Conservation (phyloP, 2,888 invertebrate genomes). For the Pinctada fucata region DNA sequence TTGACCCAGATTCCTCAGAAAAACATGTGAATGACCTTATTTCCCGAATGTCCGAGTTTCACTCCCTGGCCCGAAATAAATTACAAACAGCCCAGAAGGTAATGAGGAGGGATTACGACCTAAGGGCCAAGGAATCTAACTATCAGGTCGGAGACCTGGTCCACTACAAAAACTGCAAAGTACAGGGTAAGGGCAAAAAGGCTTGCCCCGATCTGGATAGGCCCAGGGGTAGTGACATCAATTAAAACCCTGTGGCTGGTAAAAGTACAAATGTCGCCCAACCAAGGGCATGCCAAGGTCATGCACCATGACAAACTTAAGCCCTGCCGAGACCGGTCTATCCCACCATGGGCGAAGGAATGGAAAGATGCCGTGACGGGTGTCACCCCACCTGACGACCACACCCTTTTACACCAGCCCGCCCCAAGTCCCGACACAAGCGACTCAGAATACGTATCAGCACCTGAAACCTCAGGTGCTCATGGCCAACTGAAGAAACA, state of each 20-base stretch:
- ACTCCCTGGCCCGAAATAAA: too few relatives aligned
- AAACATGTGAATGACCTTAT: not conserved
- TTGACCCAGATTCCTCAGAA: not conserved
- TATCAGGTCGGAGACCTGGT: not conserved
- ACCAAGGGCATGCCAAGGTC: too few relatives aligned
- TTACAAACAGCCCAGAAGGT: not conserved
- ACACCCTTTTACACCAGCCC: too few relatives aligned
- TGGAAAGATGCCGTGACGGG: too few relatives aligned
- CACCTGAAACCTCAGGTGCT: too few relatives aligned
- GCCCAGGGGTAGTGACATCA: not conserved
- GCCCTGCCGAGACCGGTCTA: constrained; percentile 1
- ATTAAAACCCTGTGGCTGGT: not conserved
- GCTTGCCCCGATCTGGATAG: not conserved
- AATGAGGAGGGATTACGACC: not conserved
- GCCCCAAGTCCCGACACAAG: too few relatives aligned
- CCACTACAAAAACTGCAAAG: too few relatives aligned
- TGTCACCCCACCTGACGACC: too few relatives aligned
- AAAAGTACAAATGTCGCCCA: not conserved
- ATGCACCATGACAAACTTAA: not conserved
- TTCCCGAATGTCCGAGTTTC: too few relatives aligned
- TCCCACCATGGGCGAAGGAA: not conserved
- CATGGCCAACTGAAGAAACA: too few relatives aligned
- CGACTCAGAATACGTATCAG: too few relatives aligned
- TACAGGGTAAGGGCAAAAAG: not conserved
- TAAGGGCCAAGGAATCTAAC: not conserved